These are phyloP conservation scores for Leptoclinus maculatus DNA, from an alignment of 2,797 vertebrate species.

Conservation along the genomic window DNA sequence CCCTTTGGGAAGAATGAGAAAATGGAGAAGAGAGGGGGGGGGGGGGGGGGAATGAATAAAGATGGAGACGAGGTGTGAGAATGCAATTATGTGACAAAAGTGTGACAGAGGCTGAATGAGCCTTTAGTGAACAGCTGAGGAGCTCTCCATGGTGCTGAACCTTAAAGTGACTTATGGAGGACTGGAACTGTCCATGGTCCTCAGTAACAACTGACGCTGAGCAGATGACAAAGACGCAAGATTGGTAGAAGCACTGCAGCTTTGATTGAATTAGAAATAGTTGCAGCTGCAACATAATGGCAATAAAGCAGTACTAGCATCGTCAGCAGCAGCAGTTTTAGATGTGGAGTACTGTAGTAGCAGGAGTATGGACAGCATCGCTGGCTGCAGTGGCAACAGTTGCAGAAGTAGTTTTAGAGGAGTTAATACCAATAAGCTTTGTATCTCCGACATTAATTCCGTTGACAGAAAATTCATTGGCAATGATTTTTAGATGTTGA, in stretches of 20 bases:
- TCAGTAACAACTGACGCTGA: neutral
- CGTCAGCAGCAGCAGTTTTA: no score
- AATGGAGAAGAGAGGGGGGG: conserved; percentile 27
- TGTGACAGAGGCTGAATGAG: conserved; percentile 55
- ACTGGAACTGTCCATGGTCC: conserved; percentile 20
- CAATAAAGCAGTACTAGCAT: neutral
- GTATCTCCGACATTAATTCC: neutral
- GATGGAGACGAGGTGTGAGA: conserved; percentile 53
- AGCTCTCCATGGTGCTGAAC: conserved; percentile 64
- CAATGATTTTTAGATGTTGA: neutral
- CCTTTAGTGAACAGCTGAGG: conserved; percentile 42
- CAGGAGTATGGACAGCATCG: neutral
- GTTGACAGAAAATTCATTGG: neutral
- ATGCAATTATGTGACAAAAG: conserved; percentile 64
- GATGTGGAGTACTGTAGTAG: neutral
- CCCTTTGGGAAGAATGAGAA: conserved; percentile 48
- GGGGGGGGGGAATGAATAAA: conserved; percentile 52
- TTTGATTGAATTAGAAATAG: neutral
- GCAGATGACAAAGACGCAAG: neutral
- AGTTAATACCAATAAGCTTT: neutral
- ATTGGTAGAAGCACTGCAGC: neutral
- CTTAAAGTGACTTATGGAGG: conserved; percentile 26
- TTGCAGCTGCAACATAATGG: neutral
- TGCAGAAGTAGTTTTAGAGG: no score
- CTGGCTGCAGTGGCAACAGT: neutral